Base-by-base conservation (phyloP, 2,797 vertebrate genomes). In the Okamejei kenojei region DNA sequence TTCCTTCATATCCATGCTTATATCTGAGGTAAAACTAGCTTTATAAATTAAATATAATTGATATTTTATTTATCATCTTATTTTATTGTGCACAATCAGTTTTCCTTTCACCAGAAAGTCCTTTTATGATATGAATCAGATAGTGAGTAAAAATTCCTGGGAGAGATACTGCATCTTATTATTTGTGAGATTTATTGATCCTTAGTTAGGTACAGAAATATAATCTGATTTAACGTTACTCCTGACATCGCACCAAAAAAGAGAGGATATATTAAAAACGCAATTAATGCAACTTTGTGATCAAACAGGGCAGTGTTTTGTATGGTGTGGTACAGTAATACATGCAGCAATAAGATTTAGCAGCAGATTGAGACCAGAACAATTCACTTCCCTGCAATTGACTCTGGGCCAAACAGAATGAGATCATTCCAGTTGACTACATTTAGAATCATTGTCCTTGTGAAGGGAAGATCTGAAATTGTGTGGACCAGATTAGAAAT, bases 391-490 rank as follows among this genome's bases (percentile, higher is more conserved):
- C 58, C 58, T 32, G 82, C 58, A 86, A 15, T 32, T 65, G 84
- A 65, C 29, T 65, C 58, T 6, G 1, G 11, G 84, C 58, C 61
- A 88, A 88, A 88, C 29, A 32, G 13, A 88, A 88, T 88, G 84
- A 88, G 58, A 58, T 88, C 84, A 88, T 88, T n/a, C 15, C 13
- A 86, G 63, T 63, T 86, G 29, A 86, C 82, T 32, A n/a, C 82
- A 32, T 65, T 88, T 65, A 65, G 32, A 88, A 65, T 88, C 29
- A 65, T 63, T 65, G 61, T 65, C 84, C 84, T 88, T 88, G 84
- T 65, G 61, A 65, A 65, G 6, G 58, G n/a, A 88, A 7, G n/a
- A 88, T 7, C 61, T 88, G 58, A 32, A 88, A 65, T n/a, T 7
- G 29, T 61, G 8, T 65, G n/a, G 58, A 88, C 17, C 15, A 19